Percentiles rank a stretch among this genome's conserved stretches.
phyloP scores from a whole-genome alignment of 2,797 vertebrate species.

The Philypnodon macrostomus region DNA sequence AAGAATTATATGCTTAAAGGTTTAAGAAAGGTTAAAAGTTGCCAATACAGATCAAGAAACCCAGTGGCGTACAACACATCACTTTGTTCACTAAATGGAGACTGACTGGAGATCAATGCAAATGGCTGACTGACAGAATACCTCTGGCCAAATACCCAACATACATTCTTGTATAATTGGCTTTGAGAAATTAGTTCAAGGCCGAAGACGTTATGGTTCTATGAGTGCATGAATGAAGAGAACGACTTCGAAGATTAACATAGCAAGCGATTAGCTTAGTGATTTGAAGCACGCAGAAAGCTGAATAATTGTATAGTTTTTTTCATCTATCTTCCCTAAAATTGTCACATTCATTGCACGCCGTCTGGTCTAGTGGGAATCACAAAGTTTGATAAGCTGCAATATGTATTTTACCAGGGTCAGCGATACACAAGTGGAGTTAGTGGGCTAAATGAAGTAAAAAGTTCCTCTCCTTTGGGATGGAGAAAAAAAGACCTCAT shows the following conservation, averaged over 20 bases:
- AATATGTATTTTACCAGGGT: slow-evolving; percentile 33
- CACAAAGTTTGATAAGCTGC: slow-evolving; percentile 38
- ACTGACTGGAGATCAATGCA: slow-evolving; percentile 28
- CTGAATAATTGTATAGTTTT: not conserved
- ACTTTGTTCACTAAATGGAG: not conserved
- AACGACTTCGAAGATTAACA: slow-evolving; percentile 28
- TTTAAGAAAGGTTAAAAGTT: not conserved
- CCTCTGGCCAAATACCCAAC: slow-evolving; percentile 21
- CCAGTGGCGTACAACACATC: slow-evolving; percentile 1
- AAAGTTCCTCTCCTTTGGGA: slow-evolving; percentile 20
- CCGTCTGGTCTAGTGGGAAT: slow-evolving; percentile 9
- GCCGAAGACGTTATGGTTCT: slow-evolving; percentile 1
- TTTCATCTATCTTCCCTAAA: slow-evolving; percentile 14
- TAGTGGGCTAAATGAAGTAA: slow-evolving; percentile 25
- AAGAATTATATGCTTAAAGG: not conserved
- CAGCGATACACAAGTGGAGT: slow-evolving; percentile 26
- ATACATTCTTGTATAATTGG: slow-evolving; percentile 7
- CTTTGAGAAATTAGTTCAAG: slow-evolving; percentile 1
- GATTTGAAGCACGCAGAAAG: slow-evolving; percentile 17
- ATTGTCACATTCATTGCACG: slow-evolving; percentile 17
- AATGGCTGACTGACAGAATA: slow-evolving; percentile 30
- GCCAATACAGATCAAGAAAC: not conserved
- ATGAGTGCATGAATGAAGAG: slow-evolving; percentile 3
- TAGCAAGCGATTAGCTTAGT: slow-evolving; percentile 7
- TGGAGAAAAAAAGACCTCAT: slow-evolving; percentile 20